These are phyloP conservation scores for Heliothis virescens DNA, from an alignment of 1,140 invertebrate species.

Conservation along the genomic window DNA sequence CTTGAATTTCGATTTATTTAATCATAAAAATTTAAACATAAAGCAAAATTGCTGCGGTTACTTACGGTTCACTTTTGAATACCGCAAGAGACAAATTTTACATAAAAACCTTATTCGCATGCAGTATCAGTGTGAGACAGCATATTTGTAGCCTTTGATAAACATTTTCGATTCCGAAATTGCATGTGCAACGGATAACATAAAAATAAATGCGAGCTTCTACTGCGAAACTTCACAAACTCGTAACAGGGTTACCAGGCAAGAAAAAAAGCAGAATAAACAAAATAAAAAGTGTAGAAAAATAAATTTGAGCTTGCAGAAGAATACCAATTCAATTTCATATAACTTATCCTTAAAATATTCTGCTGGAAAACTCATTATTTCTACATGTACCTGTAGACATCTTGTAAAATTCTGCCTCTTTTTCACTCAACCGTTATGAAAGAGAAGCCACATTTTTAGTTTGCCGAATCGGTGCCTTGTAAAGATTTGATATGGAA, in stretches of 20 bases:
- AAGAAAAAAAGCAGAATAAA: background rate
- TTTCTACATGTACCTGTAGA: no score
- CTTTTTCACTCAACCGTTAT: background rate
- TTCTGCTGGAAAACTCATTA: no score
- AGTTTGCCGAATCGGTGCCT: conserved; percentile 10
- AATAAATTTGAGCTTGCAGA: background rate
- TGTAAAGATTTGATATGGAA: conserved; percentile 41
- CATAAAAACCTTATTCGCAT: background rate
- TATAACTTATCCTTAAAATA: no score
- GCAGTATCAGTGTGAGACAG: background rate
- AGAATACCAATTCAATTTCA: no score
- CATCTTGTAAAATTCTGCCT: no score
- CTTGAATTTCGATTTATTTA: no score
- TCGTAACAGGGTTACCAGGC: background rate
- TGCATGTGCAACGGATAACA: conserved; percentile 35
- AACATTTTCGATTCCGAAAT: conserved; percentile 27
- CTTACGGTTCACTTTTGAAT: no score
- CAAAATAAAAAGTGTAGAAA: background rate
- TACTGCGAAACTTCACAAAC: conserved; percentile 16
- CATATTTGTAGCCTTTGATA: conserved; percentile 8
- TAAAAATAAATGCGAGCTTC: conserved; percentile 34
- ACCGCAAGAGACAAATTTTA: no score
- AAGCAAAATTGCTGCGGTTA: no score
- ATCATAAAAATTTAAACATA: no score
- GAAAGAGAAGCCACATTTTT: background rate